Percentiles rank a stretch among this genome's conserved stretches.
phyloP scores from a whole-genome alignment of 2,888 invertebrate species.

The Antheraea yamamai region DNA sequence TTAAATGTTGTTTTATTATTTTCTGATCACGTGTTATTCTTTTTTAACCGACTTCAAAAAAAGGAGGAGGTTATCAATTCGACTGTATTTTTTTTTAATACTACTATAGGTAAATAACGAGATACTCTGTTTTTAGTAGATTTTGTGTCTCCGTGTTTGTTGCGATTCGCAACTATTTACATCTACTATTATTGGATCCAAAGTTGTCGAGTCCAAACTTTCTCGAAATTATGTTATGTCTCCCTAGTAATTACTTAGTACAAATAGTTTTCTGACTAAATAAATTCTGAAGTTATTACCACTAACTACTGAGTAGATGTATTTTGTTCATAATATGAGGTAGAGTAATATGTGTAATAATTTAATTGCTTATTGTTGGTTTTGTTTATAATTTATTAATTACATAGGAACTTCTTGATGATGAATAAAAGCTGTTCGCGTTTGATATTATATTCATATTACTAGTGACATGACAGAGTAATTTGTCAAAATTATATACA shows the following conservation, averaged over 20 bases:
- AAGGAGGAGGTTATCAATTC: too few species aligned
- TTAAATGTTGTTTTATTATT: constrained; percentile 19
- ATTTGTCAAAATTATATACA: constrained; percentile 5
- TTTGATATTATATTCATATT: not conserved
- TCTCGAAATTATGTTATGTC: not conserved
- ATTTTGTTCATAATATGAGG: not conserved
- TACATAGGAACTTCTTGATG: constrained; percentile 31
- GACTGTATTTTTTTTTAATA: too few species aligned
- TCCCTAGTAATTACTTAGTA: not conserved
- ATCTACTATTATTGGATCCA: too few species aligned
- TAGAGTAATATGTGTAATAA: not conserved
- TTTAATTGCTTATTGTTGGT: not conserved
- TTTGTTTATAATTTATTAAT: not conserved
- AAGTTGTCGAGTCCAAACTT: not conserved
- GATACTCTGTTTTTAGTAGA: not conserved
- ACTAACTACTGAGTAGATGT: not conserved
- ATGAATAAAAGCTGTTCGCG: not conserved
- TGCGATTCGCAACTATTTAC: too few species aligned
- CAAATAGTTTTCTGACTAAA: not conserved
- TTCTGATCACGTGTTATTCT: not conserved
- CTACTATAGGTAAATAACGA: too few species aligned
- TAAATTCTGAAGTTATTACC: not conserved
- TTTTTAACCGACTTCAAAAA: too few species aligned
- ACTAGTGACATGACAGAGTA: not conserved
- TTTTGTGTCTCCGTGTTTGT: not conserved